Base-by-base conservation (phyloP, 2,113 vertebrate species). In the Penelope pileata region DNA sequence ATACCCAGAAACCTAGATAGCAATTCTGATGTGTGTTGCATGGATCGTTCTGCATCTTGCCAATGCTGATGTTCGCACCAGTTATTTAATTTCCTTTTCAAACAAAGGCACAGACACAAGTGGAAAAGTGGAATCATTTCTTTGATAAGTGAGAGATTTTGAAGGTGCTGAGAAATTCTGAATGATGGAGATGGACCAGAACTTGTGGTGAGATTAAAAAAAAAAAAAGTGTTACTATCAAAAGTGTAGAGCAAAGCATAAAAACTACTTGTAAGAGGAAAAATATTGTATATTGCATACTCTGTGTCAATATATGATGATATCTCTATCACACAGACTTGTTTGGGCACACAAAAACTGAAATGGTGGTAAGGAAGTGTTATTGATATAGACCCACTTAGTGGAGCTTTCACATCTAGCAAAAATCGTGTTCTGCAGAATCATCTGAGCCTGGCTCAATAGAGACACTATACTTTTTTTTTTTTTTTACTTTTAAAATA, bases 41-140 rank as follows among this genome's bases (percentile, higher is more conserved):
- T 16, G 63, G 93, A 59, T 21, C 21, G 56, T 73, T 87, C 87
- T 90, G 32, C 26, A 45, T 69, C 82, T 77, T 90, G 54, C 42
- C 40, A 90, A 26, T 83, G 27, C 63, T 74, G 34, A 7, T 66
- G 50, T 90, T 95, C 51, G 59, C 67, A 83, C 47, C 18, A 88
- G 68, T 91, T 91, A 67, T 75, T 91, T 92, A 79, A 51, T 77
- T 48, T 83, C 4, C 51, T 91, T 74, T 89, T 91, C 85, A 94
- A 92, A 83, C 77, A 94, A 82, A 86, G 48, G 70, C 59, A 48
- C 36, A 91, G 62, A 45, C 48, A 73, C 34, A 69, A 89, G 92
- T 88, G 92, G 85, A 86, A 92, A 94, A 87, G 90, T 75, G 51
- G 60, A 92, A 78, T 0, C 0, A 56, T 83, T 92, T 86, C 19